phyloP scores from a whole-genome alignment of 2,113 vertebrate species.

The Pantherophis guttatus region DNA sequence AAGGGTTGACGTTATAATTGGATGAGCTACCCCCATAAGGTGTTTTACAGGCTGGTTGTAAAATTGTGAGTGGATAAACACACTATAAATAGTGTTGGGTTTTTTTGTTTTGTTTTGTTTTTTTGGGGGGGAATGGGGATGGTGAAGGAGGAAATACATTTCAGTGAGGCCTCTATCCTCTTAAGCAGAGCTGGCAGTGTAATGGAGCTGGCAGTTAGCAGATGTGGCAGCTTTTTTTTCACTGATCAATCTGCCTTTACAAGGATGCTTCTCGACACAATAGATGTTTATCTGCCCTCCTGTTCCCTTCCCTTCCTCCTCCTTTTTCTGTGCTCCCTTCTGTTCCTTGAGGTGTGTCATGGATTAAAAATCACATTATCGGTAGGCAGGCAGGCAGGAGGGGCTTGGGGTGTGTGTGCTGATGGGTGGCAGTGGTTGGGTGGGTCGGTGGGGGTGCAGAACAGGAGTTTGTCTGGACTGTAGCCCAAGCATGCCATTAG shows the following conservation, averaged over 20 bases:
- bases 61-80: slow-evolving; percentile 5
- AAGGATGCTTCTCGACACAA: slow-evolving; percentile 52
- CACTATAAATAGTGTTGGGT: slow-evolving; percentile 34
- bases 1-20: neutral
- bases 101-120: slow-evolving; percentile 11
- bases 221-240: slow-evolving; percentile 32
- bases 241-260: slow-evolving; percentile 52
- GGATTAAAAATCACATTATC: slow-evolving; percentile 55
- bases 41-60: neutral
- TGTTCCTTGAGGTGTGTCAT: slow-evolving; percentile 53
- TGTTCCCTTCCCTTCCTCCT: neutral
- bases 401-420: neutral
- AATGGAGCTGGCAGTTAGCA: slow-evolving; percentile 52
- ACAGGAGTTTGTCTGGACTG: slow-evolving; percentile 57
- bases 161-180: slow-evolving; percentile 44
- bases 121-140: slow-evolving; percentile 18
- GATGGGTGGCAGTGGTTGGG: neutral
- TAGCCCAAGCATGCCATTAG: slow-evolving; percentile 64
- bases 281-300: slow-evolving; percentile 56
- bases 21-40: slow-evolving; percentile 16
- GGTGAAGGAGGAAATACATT: slow-evolving; percentile 40
- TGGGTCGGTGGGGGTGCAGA: slow-evolving; percentile 21
- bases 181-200: slow-evolving; percentile 46
- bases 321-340: slow-evolving; percentile 52
- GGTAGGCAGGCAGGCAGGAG: slow-evolving; percentile 25